These are phyloP conservation scores for Cryptoblepharus egeriae DNA, from an alignment of 2,797 vertebrate species.

Conservation along the genomic window DNA sequence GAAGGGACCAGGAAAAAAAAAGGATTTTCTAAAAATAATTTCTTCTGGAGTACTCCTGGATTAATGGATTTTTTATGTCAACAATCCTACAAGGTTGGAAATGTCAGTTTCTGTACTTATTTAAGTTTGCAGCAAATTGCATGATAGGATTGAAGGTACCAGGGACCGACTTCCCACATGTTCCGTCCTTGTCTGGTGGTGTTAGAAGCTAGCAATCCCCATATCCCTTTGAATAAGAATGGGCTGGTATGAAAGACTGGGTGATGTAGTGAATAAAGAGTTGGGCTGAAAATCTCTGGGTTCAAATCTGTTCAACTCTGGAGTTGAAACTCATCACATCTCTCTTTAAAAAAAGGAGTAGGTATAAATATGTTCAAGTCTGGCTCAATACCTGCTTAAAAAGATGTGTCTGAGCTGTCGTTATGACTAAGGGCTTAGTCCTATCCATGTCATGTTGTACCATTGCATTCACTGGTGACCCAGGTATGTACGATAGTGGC, in stretches of 20 bases:
- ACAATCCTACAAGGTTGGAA: neutral
- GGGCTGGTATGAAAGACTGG: neutral
- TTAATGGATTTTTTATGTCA: constrained; percentile 17
- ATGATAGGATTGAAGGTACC: neutral
- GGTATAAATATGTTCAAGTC: neutral
- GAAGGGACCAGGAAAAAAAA: neutral
- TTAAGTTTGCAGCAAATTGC: constrained; percentile 9
- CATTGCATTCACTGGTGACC: no score
- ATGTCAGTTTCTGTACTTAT: neutral
- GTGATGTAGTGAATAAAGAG: no score
- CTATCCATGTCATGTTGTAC: no score
- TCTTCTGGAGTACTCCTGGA: constrained; percentile 2
- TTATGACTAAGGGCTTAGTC: neutral
- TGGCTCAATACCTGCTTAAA: neutral
- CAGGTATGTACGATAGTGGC: no score
- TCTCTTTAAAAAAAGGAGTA: neutral
- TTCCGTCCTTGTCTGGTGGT: neutral
- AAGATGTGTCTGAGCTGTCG: neutral
- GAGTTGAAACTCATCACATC: neutral
- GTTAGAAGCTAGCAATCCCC: neutral
- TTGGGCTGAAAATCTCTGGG: neutral
- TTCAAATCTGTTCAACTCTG: neutral
- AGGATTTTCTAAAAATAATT: constrained; percentile 29
- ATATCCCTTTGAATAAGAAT: neutral
- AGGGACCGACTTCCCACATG: neutral